phyloP scores from a whole-genome alignment of 2,113 vertebrate genomes.

The Cyanistes caeruleus region DNA sequence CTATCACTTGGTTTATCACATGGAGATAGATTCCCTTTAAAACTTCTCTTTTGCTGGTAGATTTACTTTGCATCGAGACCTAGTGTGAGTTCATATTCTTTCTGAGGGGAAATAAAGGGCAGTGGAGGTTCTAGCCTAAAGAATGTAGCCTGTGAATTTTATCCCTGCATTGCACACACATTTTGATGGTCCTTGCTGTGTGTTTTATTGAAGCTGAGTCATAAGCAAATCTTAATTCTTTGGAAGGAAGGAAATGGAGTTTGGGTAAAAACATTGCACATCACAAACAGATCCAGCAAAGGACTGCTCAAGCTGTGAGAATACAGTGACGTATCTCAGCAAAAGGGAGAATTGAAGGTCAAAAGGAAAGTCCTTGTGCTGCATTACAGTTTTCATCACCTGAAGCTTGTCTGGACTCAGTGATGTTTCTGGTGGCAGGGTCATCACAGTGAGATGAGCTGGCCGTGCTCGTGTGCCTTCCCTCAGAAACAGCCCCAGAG shows the following conservation, averaged over 20 bases:
- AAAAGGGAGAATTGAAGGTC: background rate
- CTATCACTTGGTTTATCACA: background rate
- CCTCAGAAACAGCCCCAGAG: background rate
- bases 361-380: background rate
- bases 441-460: background rate
- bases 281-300: slow-evolving; percentile 15
- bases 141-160: background rate
- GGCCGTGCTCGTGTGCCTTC: background rate
- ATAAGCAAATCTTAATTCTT: slow-evolving; percentile 23
- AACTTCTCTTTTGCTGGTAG: background rate
- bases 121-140: background rate
- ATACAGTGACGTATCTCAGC: background rate
- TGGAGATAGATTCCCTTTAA: background rate
- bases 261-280: background rate
- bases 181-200: slow-evolving; percentile 36
- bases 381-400: background rate
- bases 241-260: slow-evolving; percentile 20
- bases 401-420: background rate
- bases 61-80: background rate
- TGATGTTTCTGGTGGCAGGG: background rate
- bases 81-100: background rate
- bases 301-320: slow-evolving; percentile 28
- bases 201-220: slow-evolving; percentile 60
- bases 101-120: slow-evolving; percentile 1
- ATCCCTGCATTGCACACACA: background rate